Evolutionary conservation across 2,888 invertebrate genomes (phyloP).

Genomic region (Eristalis tenax): DNA sequence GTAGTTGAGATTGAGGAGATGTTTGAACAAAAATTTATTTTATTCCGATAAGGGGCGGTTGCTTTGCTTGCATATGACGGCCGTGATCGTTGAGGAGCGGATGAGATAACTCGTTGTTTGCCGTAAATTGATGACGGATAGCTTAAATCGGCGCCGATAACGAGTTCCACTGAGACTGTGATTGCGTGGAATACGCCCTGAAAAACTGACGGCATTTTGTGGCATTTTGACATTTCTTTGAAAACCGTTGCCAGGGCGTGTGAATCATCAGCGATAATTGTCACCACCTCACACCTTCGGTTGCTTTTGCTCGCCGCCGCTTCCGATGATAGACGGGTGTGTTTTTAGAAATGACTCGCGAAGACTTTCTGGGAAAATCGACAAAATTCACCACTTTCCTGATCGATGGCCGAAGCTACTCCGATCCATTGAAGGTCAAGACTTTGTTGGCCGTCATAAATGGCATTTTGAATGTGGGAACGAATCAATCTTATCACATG

Average conservation of each 20-base stretch:
- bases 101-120: conserved; percentile 6
- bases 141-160: neutral
- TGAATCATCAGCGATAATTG: neutral
- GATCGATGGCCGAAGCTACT: neutral
- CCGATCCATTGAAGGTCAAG: neutral
- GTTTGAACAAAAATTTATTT: neutral
- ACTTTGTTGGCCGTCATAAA: neutral
- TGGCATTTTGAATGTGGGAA: neutral
- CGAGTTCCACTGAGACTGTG: neutral
- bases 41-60: neutral
- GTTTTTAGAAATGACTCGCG: neutral
- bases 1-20: neutral
- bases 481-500: neutral
- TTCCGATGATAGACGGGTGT: neutral
- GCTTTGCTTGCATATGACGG: neutral
- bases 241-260: neutral
- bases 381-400: too few species aligned
- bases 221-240: neutral
- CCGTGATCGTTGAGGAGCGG: neutral
- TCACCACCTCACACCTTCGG: neutral
- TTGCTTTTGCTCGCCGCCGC: neutral
- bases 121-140: conserved; percentile 23
- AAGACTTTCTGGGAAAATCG: neutral
- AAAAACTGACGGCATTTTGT: neutral
- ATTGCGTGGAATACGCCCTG: neutral